phyloP scores from a whole-genome alignment of 2,888 invertebrate genomes.

The Andrena praecox region DNA sequence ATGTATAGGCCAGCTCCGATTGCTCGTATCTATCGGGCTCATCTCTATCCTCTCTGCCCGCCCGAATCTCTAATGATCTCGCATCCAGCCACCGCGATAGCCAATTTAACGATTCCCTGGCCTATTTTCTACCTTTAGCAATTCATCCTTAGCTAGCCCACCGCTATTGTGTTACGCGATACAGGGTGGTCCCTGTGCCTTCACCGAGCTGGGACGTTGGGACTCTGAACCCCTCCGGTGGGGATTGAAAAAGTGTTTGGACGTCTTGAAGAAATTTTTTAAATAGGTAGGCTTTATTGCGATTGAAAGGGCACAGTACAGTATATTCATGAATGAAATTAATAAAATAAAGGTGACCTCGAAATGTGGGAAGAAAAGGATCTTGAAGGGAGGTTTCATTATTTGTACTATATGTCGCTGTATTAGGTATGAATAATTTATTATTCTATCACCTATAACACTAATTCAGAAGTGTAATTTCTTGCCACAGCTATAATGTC shows the following conservation, averaged over 20 bases:
- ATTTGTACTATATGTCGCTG: too few relatives aligned
- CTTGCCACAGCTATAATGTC: too few relatives aligned
- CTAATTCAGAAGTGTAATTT: too few relatives aligned
- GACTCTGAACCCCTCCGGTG: neutral
- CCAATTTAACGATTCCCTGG: slow-evolving; percentile 78
- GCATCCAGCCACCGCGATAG: slow-evolving; percentile 56
- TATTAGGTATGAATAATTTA: too few relatives aligned
- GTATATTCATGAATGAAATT: too few relatives aligned
- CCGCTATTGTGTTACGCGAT: slow-evolving; percentile 51
- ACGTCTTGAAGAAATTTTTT: neutral
- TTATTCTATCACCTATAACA: too few relatives aligned
- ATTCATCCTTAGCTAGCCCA: slow-evolving; percentile 70
- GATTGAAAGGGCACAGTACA: too few relatives aligned
- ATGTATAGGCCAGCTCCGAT: slow-evolving; percentile 77
- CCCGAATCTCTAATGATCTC: slow-evolving; percentile 58
- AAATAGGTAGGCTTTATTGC: too few relatives aligned
- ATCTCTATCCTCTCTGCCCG: slow-evolving; percentile 68
- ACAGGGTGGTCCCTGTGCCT: slow-evolving; percentile 17
- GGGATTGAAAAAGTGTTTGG: neutral
- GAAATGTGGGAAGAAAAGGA: too few relatives aligned
- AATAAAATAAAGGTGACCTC: too few relatives aligned
- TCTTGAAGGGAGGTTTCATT: too few relatives aligned
- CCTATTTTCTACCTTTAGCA: slow-evolving; percentile 75
- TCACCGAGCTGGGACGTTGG: neutral
- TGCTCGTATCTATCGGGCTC: slow-evolving; percentile 77